These are phyloP conservation scores for Drosophila sordidapex DNA, from an alignment of 2,888 invertebrate genomes.

Conservation along the genomic window DNA sequence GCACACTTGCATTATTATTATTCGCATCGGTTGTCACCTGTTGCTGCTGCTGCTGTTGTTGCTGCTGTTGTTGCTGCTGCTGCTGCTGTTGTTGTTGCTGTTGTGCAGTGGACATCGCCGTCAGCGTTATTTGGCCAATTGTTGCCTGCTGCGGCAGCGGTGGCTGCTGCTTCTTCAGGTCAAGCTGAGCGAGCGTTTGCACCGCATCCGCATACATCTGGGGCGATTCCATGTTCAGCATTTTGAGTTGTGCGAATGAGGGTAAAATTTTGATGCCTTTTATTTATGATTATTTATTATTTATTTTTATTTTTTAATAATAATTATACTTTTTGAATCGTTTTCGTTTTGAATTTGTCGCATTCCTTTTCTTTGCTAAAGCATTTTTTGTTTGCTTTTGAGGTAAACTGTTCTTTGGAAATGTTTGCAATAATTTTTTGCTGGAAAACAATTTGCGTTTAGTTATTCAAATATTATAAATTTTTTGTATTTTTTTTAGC, in stretches of 20 bases:
- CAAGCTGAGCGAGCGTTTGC: constrained; percentile 85
- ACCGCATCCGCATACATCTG: constrained; percentile 85
- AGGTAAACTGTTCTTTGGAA: constrained; percentile 68
- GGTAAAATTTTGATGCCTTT: constrained; percentile 82
- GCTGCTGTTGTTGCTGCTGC: constrained; percentile 68
- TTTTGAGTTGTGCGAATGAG: constrained; percentile 82
- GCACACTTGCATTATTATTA: constrained; percentile 66
- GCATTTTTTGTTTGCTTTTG: constrained; percentile 36
- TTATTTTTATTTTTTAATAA: background rate
- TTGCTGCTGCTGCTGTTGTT: constrained; percentile 58
- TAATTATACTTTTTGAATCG: background rate
- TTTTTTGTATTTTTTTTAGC: background rate
- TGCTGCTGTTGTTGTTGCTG: constrained; percentile 69
- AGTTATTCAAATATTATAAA: background rate
- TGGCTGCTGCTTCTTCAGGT: constrained; percentile 84
- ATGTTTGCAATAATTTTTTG: constrained; percentile 37
- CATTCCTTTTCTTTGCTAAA: constrained; percentile 23
- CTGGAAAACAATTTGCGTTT: constrained; percentile 4
- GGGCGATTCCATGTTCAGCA: constrained; percentile 85
- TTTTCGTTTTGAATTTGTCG: background rate
- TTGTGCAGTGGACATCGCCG: constrained; percentile 83
- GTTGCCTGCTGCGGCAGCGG: constrained; percentile 83
- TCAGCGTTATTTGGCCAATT: constrained; percentile 83
- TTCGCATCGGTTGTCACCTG: constrained; percentile 70
- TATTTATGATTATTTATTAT: constrained; percentile 8